Conservation (phyloP, 92 coral and sea anemone genomes). For the Pocillopora grandis region DNA sequence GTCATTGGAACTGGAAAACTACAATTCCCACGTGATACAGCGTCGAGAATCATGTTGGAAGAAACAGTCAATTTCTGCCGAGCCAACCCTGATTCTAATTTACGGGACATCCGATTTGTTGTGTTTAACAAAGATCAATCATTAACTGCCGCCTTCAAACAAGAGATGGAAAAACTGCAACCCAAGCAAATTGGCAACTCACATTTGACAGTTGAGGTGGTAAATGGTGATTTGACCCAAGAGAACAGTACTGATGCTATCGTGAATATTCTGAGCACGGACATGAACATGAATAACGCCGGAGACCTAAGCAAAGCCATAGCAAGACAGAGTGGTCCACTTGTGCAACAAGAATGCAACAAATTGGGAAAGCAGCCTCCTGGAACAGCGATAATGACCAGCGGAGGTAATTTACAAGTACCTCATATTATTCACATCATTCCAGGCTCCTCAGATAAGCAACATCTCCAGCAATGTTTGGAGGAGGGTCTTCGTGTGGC, state of each 20-base stretch:
- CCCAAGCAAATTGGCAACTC: not conserved
- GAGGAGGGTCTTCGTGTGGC: too few species aligned
- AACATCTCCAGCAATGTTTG: not conserved
- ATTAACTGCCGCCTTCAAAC: slow-evolving; percentile 52
- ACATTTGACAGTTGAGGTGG: not conserved
- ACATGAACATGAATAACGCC: too few species aligned
- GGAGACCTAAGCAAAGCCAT: too few species aligned
- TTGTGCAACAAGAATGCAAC: slow-evolving; percentile 51
- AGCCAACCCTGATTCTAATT: slow-evolving; percentile 24
- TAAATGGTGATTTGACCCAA: too few species aligned
- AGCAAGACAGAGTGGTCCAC: slow-evolving; percentile 32
- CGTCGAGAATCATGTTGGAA: slow-evolving; percentile 60
- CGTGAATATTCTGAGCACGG: too few species aligned
- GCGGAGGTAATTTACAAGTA: slow-evolving; percentile 9
- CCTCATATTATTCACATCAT: slow-evolving; percentile 14
- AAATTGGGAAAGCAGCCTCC: slow-evolving; percentile 29
- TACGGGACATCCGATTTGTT: slow-evolving; percentile 78
- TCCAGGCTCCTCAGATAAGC: slow-evolving; percentile 22
- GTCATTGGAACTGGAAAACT: slow-evolving; percentile 78
- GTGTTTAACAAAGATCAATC: slow-evolving; percentile 66
- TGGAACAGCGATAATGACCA: slow-evolving; percentile 45
- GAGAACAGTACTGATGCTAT: too few species aligned
- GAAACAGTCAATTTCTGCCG: slow-evolving; percentile 55
- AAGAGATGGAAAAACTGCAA: slow-evolving; percentile 40
- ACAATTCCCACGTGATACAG: slow-evolving; percentile 61